Percentiles rank a stretch among this genome's conserved stretches.
Conservation (phyloP, 2,888 invertebrate species). For the Drosophila kambysellisi region DNA sequence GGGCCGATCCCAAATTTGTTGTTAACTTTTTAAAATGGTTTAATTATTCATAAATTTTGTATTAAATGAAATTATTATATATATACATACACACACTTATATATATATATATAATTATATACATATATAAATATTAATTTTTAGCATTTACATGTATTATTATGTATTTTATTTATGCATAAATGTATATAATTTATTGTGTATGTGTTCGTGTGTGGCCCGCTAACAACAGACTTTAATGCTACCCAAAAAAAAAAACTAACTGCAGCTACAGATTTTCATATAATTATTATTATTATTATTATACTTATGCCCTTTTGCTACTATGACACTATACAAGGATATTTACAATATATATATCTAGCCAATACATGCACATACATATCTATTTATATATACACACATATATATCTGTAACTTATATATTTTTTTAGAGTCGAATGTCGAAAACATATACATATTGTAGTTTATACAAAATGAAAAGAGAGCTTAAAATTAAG, state of each 20-base stretch:
- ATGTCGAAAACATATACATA: conserved; percentile 52
- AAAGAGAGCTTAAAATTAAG: conserved; percentile 53
- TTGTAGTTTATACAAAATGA: conserved; percentile 54
- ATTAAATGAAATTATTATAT: conserved; percentile 70
- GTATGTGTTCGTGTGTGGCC: conserved; percentile 56
- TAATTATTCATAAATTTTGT: conserved; percentile 66
- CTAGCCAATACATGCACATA: conserved; percentile 51
- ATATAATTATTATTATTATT: conserved; percentile 24
- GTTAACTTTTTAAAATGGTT: conserved; percentile 74
- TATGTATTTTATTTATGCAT: conserved; percentile 67
- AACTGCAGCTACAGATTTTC: conserved; percentile 31
- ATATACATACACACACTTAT: not conserved
- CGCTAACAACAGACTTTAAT: conserved; percentile 46
- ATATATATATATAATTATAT: not conserved
- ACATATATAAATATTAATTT: conserved; percentile 60
- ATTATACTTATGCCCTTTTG: conserved; percentile 46
- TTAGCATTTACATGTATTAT: conserved; percentile 61
- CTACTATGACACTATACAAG: conserved; percentile 60
- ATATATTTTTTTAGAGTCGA: conserved; percentile 52
- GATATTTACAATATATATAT: conserved; percentile 46
- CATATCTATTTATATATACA: conserved; percentile 33
- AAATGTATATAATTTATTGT: conserved; percentile 64
- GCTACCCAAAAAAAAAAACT: conserved; percentile 22
- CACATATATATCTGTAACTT: conserved; percentile 16
- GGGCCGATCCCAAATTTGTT: conserved; percentile 66